Evolutionary conservation across 2,888 invertebrate genomes (phyloP), one percentile per base, ranked within the genome.

Genomic region (Thysanoteuthis rhombus): DNA sequence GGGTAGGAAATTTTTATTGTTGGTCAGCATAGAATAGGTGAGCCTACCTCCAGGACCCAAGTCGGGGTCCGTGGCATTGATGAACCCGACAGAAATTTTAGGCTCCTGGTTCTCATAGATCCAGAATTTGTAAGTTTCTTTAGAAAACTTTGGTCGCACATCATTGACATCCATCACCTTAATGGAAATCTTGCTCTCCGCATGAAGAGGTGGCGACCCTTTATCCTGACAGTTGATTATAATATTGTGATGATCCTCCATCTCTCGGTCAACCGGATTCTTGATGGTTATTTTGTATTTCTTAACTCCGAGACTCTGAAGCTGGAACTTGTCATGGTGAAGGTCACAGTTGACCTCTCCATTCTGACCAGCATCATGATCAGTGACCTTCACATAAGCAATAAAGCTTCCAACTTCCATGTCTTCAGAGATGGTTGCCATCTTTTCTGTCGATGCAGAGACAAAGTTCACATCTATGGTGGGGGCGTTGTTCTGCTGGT

Each of bases 91-190:
- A 10, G 75, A 75, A 75, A 75, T 75, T 36, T 75, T 75, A 36
- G 75, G 36, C 25, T 75, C n/a, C 75, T 75, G 75, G n/a, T 75
- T 75, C 12, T 75, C 75, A 36, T 75, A 75, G 75, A 75, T 75
- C 75, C 75, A 75, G n/a, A 75, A 75, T 75, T 75, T 75, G 75
- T 75, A 75, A 75, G 75, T 75, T 75, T 75, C 75, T 75, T 75
- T 75, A 36, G 75, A n/a, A n/a, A 75, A 75, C n/a, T n/a, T 75
- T 75, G 75, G 75, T n/a, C 75, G 75, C 12, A 75, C 75, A 36
- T 75, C 75, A 75, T 75, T 75, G n/a, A 75, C 75, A 12, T 75
- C 75, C 75, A 75, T 75, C 75, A 75, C 75, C 16, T 75, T 75
- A 12, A 75, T 75, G n/a, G 75, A 75, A 16, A 75, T 16, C n/a